Base-by-base conservation (phyloP, 2,888 invertebrate genomes). In the Pardosa pseudoannulata region DNA sequence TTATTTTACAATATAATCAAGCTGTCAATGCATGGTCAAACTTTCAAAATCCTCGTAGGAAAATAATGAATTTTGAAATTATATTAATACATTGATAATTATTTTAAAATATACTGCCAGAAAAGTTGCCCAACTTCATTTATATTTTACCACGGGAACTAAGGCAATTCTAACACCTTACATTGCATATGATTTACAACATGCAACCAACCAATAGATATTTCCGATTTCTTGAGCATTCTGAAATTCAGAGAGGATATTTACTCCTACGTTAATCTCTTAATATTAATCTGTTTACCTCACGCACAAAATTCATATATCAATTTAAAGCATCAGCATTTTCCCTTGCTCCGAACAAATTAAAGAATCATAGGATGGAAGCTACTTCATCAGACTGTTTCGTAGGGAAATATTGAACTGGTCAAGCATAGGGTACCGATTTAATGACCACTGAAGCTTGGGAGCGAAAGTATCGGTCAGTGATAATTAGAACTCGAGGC, bases 391-490 rank as follows among this genome's bases (percentile, higher is more conserved):
- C 41, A 46, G 41, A 1, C 41, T 46, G 41, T 46, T 46, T 46
- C 16, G 13, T 16, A 46, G 41, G n/a, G 41, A 46, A 46, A 46
- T 46, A 46, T 46, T 46, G 9, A 46, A 46, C 16, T 46, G 41
- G 41, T 46, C 41, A 46, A 46, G 41, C 41, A 46, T 13, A 46
- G 41, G 41, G 41, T 16, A 46, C 41, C 41, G 41, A 46, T 46
- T 46, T 46, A 46, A 46, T 46, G 41, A 46, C 41, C 41, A 46
- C 41, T 46, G 41, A 46, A 46, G 9, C 41, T 46, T 46, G 41
- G 16, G 41, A 46, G 16, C 9, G 41, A 46, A 16, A 46, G 41
- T 46, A 46, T 46, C 41, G 41, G 41, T 46, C 41, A 46, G 41
- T 46, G 41, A 46, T 46, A 46, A 46, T 46, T 46, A 46, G 41